These are phyloP conservation scores for Psilopogon haemacephalus DNA, from an alignment of 2,113 vertebrate species.

Conservation along the genomic window DNA sequence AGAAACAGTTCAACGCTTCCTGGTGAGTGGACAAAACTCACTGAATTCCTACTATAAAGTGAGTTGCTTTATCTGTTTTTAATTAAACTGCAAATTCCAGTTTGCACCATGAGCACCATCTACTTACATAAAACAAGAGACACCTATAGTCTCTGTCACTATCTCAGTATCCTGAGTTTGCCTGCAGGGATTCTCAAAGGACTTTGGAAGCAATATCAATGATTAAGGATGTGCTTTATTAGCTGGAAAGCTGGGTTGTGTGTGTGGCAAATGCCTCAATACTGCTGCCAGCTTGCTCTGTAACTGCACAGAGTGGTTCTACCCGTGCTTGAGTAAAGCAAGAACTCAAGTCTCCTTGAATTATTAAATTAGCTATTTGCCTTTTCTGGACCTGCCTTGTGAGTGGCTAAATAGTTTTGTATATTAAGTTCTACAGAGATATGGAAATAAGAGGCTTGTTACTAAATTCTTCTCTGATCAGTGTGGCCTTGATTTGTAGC, in stretches of 20 bases:
- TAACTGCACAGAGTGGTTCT: neutral
- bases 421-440: neutral
- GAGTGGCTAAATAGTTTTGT: neutral
- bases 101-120: neutral
- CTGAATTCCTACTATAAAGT: neutral
- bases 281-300: neutral
- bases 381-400: neutral
- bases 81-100: neutral
- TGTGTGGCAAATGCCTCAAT: neutral
- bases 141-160: neutral
- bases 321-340: neutral
- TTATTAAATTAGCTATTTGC: neutral
- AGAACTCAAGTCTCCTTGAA: neutral
- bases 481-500: neutral
- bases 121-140: neutral
- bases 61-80: neutral
- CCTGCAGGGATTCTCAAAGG: neutral
- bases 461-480: neutral
- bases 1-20: constrained; percentile 25
- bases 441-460: neutral
- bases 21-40: constrained; percentile 56
- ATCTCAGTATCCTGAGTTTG: neutral
- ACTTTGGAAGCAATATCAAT: neutral
- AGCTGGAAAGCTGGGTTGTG: neutral
- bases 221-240: neutral